A percentile compares a stretch with the other conserved stretches of the same genome.
phyloP scores from a whole-genome alignment of 92 coral and sea anemone species.

The Bergia sp. region DNA sequence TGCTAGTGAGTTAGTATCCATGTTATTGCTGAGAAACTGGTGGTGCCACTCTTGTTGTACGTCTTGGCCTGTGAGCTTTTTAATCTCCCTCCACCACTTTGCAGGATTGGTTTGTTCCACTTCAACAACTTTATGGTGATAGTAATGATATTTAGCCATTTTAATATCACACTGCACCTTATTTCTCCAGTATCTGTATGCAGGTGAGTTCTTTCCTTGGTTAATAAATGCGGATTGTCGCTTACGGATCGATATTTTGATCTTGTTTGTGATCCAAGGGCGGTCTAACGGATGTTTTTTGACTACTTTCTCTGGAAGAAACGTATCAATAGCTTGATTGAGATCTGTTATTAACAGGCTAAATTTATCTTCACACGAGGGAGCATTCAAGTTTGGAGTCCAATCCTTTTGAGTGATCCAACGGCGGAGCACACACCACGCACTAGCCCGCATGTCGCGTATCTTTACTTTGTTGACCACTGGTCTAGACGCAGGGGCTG shows the following conservation, averaged over 20 bases:
- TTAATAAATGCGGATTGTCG: constrained; percentile 44
- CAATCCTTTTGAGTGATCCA: too few relatives aligned
- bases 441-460: constrained; percentile 54
- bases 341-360: constrained; percentile 44
- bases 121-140: constrained; percentile 40
- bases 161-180: constrained; percentile 53
- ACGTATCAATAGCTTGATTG: constrained; percentile 39
- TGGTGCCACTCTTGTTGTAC: constrained; percentile 56
- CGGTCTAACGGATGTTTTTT: too few relatives aligned
- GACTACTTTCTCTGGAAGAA: too few relatives aligned
- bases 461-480: constrained; percentile 17
- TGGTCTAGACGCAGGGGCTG: constrained; percentile 8
- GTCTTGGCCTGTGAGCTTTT: constrained; percentile 35
- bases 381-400: too few relatives aligned
- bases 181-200: constrained; percentile 55
- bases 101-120: constrained; percentile 25
- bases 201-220: neutral
- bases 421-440: too few relatives aligned
- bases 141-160: constrained; percentile 6
- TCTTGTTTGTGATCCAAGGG: too few relatives aligned
- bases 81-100: too few relatives aligned
- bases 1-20: too few relatives aligned
- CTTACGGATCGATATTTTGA: too few relatives aligned
- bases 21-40: constrained; percentile 51
- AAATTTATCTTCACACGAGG: constrained; percentile 48